Conservation (phyloP, 2,113 vertebrate genomes). For the Aythya baeri region DNA sequence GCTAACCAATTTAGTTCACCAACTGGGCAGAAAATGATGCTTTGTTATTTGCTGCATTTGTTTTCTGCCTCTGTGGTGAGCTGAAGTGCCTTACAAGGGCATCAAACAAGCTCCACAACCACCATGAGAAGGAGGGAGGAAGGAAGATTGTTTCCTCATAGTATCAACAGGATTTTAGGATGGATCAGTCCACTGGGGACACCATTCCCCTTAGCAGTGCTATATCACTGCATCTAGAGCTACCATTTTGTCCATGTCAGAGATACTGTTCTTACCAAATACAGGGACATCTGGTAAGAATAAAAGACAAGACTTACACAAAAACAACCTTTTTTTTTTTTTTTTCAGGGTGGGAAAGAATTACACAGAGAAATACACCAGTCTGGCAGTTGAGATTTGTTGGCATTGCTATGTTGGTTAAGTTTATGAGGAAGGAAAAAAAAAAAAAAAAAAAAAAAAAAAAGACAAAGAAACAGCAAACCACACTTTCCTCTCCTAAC, state of each 20-base stretch:
- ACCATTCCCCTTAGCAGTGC: background rate
- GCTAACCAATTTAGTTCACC: background rate
- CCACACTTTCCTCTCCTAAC: slow-evolving; percentile 24
- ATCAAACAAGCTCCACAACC: background rate
- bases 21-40: slow-evolving; percentile 14
- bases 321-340: background rate
- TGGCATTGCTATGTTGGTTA: background rate
- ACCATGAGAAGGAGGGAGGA: background rate
- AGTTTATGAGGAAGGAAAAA: background rate
- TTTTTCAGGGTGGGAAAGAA: background rate
- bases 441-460: background rate
- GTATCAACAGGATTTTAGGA: background rate
- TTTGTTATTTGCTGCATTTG: background rate
- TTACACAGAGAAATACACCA: background rate
- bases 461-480: background rate
- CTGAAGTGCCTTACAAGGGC: background rate
- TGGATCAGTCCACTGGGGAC: background rate
- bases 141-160: background rate
- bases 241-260: background rate
- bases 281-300: background rate
- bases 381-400: background rate
- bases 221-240: background rate
- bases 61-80: background rate
- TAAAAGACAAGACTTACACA: background rate
- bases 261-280: background rate